phyloP scores from a whole-genome alignment of 1,140 invertebrate species.

The Drosophila prosaltans region DNA sequence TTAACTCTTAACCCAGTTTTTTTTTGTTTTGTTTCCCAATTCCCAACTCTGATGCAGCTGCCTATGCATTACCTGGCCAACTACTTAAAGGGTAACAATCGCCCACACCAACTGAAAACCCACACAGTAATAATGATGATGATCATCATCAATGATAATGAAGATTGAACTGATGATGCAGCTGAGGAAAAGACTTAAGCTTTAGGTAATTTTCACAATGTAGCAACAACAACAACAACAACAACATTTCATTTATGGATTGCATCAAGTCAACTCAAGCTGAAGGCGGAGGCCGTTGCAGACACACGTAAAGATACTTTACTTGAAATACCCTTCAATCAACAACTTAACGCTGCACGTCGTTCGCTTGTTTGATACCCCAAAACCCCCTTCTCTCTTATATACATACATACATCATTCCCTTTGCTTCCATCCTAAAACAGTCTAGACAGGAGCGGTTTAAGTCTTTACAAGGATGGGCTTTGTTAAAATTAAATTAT shows the following conservation, averaged over 20 bases:
- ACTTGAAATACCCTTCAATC: slow-evolving; percentile 72
- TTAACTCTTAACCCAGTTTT: slow-evolving; percentile 56
- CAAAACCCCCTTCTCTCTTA: neutral
- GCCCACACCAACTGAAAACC: slow-evolving; percentile 21
- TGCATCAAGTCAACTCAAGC: slow-evolving; percentile 22
- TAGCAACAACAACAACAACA: slow-evolving; percentile 15
- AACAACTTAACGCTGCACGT: slow-evolving; percentile 64
- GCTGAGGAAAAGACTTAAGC: slow-evolving; percentile 4
- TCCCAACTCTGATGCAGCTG: slow-evolving; percentile 1
- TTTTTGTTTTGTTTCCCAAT: slow-evolving; percentile 4
- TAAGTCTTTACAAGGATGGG: too few species aligned
- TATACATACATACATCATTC: too few species aligned
- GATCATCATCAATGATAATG: neutral
- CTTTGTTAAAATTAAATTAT: too few species aligned
- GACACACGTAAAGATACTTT: slow-evolving; percentile 55
- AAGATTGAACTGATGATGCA: slow-evolving; percentile 7
- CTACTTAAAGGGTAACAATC: slow-evolving; percentile 21
- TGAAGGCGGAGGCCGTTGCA: slow-evolving; percentile 11
- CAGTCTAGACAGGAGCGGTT: too few species aligned
- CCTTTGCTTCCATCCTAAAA: too few species aligned
- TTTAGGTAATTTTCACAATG: slow-evolving; percentile 23
- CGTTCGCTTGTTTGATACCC: slow-evolving; percentile 26
- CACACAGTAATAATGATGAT: neutral
- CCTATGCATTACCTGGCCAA: neutral
- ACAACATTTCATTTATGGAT: slow-evolving; percentile 44